phyloP scores from a whole-genome alignment of 2,888 invertebrate genomes.

The Liposcelis brunnea region DNA sequence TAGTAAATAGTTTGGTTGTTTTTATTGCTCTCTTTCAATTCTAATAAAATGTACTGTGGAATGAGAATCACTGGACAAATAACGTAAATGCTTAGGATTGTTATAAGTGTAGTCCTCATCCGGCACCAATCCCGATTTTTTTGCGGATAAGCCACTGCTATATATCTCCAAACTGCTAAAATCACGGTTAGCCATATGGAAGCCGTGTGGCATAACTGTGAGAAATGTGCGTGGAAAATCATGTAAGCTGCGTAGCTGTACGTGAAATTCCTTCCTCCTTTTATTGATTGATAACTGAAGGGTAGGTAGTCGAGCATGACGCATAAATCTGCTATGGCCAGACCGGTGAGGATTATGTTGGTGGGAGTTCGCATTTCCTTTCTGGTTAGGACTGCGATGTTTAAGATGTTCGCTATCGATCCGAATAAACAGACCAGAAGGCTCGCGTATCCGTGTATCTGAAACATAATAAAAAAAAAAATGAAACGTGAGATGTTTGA shows the following conservation, averaged over 20 bases:
- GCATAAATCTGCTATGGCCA: conserved; percentile 83
- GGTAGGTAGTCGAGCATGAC: conserved; percentile 92
- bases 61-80: conserved; percentile 69
- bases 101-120: conserved; percentile 53
- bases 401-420: conserved; percentile 77
- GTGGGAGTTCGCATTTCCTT: conserved; percentile 84
- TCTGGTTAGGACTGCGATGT: conserved; percentile 75
- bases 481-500: too few relatives aligned
- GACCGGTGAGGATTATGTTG: conserved; percentile 75
- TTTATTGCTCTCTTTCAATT: conserved; percentile 21
- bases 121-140: conserved; percentile 68
- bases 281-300: conserved; percentile 42
- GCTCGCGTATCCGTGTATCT: conserved; percentile 70
- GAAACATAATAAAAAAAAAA: conserved; percentile 18
- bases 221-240: conserved; percentile 79
- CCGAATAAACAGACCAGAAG: conserved; percentile 78
- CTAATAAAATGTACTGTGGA: conserved; percentile 44
- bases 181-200: conserved; percentile 87
- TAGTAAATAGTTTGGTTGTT: conserved; percentile 54
- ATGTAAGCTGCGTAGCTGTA: conserved; percentile 72
- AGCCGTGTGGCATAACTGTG: conserved; percentile 75
- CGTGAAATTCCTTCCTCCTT: conserved; percentile 34
- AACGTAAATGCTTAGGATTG: conserved; percentile 61
- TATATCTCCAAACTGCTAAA: conserved; percentile 82
- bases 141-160: conserved; percentile 69